Evolutionary conservation across 1,140 invertebrate species (phyloP), one percentile per base, ranked within the genome.

Genomic region (Camponotus floridanus): DNA sequence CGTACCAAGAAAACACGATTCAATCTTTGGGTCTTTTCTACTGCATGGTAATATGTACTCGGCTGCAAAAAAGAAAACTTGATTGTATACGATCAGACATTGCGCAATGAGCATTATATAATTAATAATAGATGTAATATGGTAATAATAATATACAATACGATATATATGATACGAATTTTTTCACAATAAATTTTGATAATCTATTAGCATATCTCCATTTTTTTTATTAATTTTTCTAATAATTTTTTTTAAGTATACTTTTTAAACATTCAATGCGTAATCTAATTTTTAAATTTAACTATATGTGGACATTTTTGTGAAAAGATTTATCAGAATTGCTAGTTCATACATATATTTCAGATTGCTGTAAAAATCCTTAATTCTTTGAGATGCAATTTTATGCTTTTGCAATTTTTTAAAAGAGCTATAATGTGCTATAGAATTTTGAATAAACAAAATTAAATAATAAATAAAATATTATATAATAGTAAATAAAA

Each of bases 31-130:
- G 92, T 97, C 97, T 42, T 95, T 95, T 90, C 96, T 96, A 67
- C 94, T 96, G 93, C 97, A 97, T 8, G 97, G 97, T 76, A 96
- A 86, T 87, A 98, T 96, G 92, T 97, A 97, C 87, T 97, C 97
- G 76, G 97, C 97, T 98, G 95, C 15, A 96, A 92, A 73, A 57
- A 71, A 65, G 13, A 42, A 80, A 70, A 42, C 6, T 36, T 6
- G 4, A 81, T 18, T 57, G 3, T 45, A 83, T 9, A 39, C 55
- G 68, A 61, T 45, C 33, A 55, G 48, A 42, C 39, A 33, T 83
- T 61, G 45, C 13, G 39, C 21, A 83, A 83, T 9, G 6, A 6
- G 9, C 8, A 83, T 83, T 73, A 83, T 26, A 26, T 36, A 83
- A 83, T 83, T 83, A 74, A 83, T 81, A 73, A 81, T 39, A 61